These are phyloP conservation scores for Heliangelus exortis DNA, from an alignment of 2,797 vertebrate genomes.

Conservation along the genomic window DNA sequence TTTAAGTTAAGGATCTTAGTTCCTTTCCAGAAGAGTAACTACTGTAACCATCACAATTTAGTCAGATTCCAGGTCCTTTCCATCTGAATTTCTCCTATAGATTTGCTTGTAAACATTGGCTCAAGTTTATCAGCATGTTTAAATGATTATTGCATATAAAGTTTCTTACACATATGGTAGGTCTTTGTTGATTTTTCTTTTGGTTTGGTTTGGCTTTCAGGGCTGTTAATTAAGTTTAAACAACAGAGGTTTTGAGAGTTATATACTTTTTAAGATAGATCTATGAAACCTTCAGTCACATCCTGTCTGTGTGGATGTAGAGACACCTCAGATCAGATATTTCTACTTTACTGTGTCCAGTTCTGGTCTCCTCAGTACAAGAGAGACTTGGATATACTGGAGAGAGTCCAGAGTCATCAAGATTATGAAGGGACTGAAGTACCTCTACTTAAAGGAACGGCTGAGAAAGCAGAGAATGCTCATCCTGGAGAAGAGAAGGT, in stretches of 20 bases:
- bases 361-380: not conserved
- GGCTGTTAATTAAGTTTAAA: not conserved
- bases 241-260: fast-evolving
- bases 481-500: not conserved
- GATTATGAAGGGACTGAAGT: not conserved
- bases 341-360: not conserved
- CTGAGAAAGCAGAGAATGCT: not conserved
- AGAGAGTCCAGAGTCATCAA: not conserved
- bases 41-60: not conserved
- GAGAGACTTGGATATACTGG: not conserved
- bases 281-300: not conserved
- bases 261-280: not conserved
- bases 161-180: not conserved
- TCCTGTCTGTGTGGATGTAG: not conserved
- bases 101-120: not conserved
- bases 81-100: not conserved
- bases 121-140: not conserved
- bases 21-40: not conserved
- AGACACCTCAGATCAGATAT: not conserved
- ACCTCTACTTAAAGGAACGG: not conserved
- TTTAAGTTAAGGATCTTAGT: not conserved
- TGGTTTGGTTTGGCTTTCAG: not conserved
- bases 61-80: not conserved
- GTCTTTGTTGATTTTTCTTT: too few species aligned
- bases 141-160: not conserved